Evolutionary conservation across 2,113 vertebrate genomes (phyloP).

Genomic region (Odobenus rosmarus): DNA sequence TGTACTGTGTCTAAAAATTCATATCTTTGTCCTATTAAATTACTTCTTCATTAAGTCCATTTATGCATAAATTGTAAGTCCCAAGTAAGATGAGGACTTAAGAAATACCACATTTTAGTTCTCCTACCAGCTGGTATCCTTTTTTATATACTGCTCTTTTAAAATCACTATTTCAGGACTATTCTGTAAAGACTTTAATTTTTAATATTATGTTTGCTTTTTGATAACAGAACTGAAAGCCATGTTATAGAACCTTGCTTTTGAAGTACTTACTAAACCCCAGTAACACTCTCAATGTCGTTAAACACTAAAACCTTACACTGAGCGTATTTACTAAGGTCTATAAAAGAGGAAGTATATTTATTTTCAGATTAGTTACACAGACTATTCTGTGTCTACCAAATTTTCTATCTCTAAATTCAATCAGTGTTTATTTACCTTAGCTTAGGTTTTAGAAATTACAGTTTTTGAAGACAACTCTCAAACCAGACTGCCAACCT

Average conservation of each 20-base stretch:
- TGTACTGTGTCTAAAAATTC: background rate
- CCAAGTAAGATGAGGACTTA: background rate
- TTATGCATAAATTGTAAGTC: background rate
- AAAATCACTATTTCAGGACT: background rate
- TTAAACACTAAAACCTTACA: background rate
- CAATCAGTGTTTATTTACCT: constrained; percentile 26
- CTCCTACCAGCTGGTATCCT: background rate
- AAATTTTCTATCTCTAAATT: background rate
- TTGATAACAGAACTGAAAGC: background rate
- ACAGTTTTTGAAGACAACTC: constrained; percentile 23
- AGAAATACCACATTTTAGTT: background rate
- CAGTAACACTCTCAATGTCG: background rate
- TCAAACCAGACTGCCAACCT: background rate
- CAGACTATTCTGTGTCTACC: background rate
- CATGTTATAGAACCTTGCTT: background rate
- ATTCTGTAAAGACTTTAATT: constrained; percentile 5
- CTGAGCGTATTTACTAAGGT: constrained; percentile 23
- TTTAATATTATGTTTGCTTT: constrained; percentile 11
- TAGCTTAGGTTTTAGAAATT: constrained; percentile 20
- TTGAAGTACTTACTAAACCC: background rate
- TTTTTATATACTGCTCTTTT: constrained; percentile 24
- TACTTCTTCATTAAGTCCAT: background rate
- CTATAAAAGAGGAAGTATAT: background rate
- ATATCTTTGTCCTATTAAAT: background rate
- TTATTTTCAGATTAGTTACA: constrained; percentile 1